Conservation (phyloP, 2,113 vertebrate species). For the Pomatorhinus ruficollis region DNA sequence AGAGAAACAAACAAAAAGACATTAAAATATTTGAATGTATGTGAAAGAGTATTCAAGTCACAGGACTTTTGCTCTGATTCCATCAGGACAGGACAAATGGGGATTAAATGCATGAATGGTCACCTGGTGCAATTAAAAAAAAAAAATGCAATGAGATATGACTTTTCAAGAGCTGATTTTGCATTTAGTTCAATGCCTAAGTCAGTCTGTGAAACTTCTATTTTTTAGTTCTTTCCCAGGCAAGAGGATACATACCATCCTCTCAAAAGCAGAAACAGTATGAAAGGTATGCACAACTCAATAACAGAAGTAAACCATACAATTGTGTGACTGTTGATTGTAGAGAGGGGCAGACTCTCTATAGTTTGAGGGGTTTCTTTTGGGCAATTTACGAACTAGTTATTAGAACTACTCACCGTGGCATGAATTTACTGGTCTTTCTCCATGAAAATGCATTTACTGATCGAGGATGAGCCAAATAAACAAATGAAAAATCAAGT, state of each 20-base stretch:
- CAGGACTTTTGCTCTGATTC: background rate
- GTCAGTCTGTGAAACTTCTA: background rate
- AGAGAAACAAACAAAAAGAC: background rate
- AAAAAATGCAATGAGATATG: background rate
- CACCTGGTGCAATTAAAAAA: background rate
- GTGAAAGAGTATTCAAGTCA: background rate
- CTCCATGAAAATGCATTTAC: conserved; percentile 97
- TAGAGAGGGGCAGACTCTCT: background rate
- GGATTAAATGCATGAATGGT: background rate
- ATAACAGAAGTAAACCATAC: background rate
- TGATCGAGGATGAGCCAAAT: conserved; percentile 94
- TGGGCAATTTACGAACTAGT: background rate
- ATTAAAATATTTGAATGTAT: background rate
- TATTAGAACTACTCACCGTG: conserved; percentile 79
- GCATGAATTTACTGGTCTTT: conserved; percentile 95
- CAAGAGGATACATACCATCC: background rate
- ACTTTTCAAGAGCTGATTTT: background rate
- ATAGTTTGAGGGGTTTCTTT: fast-evolving
- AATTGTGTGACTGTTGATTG: background rate
- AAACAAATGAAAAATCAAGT: conserved; percentile 92
- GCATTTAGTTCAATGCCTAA: background rate
- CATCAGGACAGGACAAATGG: background rate
- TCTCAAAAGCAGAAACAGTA: background rate
- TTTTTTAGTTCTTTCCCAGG: background rate
- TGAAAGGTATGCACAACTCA: background rate